Conservation (phyloP, 1,140 invertebrate species). For the Micrasema minimum region DNA sequence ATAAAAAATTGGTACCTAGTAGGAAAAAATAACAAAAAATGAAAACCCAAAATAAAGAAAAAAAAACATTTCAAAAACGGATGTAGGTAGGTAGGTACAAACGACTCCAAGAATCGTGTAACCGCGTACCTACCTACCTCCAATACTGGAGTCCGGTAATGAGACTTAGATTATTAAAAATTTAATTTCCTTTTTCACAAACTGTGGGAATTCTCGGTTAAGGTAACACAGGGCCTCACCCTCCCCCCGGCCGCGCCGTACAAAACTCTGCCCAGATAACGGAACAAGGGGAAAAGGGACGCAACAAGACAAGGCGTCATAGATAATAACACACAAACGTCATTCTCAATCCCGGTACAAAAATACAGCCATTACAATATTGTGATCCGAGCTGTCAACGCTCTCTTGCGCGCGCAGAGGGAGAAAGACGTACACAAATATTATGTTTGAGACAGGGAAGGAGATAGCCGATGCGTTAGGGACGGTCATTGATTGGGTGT, state of each 20-base stretch:
- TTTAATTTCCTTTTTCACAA: background rate
- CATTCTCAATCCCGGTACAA: conserved; percentile 54
- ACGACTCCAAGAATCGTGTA: too few relatives aligned
- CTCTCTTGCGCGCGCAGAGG: conserved; percentile 29
- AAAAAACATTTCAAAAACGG: too few relatives aligned
- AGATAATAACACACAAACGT: conserved; percentile 34
- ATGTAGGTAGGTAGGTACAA: too few relatives aligned
- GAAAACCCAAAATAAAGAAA: too few relatives aligned
- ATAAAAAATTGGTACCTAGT: too few relatives aligned
- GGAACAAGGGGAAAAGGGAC: conserved; percentile 15
- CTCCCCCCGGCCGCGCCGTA: background rate
- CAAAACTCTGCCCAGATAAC: background rate
- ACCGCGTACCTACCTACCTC: too few relatives aligned
- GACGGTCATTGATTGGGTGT: conserved; percentile 29
- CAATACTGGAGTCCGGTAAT: too few relatives aligned
- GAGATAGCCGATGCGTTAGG: conserved; percentile 37
- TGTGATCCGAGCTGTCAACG: conserved; percentile 25
- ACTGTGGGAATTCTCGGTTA: background rate
- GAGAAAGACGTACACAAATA: background rate
- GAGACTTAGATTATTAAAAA: too few relatives aligned
- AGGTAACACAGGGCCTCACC: background rate
- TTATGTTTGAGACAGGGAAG: conserved; percentile 25
- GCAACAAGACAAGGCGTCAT: conserved; percentile 19
- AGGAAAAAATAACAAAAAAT: too few relatives aligned
- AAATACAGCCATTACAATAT: conserved; percentile 44